Base-by-base conservation (phyloP, 92 coral and sea anemone species). In the Nematostella vectensis region DNA sequence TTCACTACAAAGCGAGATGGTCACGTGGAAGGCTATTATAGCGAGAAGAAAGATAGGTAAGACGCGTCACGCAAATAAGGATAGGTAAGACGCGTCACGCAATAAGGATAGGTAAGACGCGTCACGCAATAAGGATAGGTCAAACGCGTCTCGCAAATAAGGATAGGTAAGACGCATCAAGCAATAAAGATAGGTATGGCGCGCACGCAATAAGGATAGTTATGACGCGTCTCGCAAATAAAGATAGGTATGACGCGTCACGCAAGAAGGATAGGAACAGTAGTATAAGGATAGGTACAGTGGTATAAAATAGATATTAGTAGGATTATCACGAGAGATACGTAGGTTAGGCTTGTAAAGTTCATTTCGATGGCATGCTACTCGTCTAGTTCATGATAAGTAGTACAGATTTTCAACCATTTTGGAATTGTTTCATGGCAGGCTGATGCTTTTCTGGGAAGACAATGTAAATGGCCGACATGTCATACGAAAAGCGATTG, bases 401-500 rank as follows among this genome's bases (percentile, higher is more conserved):
- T n/a, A n/a, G n/a, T n/a, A n/a, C n/a, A n/a, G n/a, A n/a, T n/a
- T n/a, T n/a, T n/a, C n/a, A n/a, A n/a, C n/a, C n/a, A n/a, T n/a
- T n/a, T n/a, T n/a, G n/a, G n/a, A n/a, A n/a, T n/a, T n/a, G n/a
- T n/a, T n/a, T n/a, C n/a, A n/a, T n/a, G n/a, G n/a, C n/a, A n/a
- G 98, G 69, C 48, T 91, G 51, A 73, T 77, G 36, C n/a, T 91
- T 29, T 91, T 81, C 57, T 91, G 98, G 98, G 95, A 91, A 48
- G 79, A 91, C 66, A 49, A 48, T 6, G 68, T 65, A 47, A 63
- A 71, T 29, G 93, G 98, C 16, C 61, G 64, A 30, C 62, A 69
- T 28, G 59, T 72, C 4, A 68, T 91, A 33, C 38, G 54, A 20
- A 82, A 89, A 4, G 74, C 85, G 25, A 62, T 72, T 6, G 53